phyloP scores from a whole-genome alignment of 2,888 invertebrate species.

The Eudasyphora cyanicolor region DNA sequence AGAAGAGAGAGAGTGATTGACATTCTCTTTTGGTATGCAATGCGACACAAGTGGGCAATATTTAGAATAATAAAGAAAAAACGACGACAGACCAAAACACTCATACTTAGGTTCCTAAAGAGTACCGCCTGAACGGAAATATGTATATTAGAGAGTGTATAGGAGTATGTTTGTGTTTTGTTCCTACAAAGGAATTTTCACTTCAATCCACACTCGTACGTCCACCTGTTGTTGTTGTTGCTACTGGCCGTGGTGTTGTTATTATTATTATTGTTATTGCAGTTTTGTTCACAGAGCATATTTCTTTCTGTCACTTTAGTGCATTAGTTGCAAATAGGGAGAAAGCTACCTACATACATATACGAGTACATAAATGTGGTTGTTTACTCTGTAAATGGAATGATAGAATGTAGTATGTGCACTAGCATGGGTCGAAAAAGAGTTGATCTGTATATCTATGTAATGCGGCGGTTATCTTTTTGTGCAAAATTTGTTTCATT shows the following conservation, averaged over 20 bases:
- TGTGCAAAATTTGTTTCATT: too few species aligned
- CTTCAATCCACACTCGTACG: too few species aligned
- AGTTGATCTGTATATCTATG: neutral
- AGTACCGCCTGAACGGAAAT: too few species aligned
- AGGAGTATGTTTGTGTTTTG: neutral
- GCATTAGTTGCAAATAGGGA: slow-evolving; percentile 18
- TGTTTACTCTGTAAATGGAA: too few species aligned
- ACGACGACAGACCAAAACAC: slow-evolving; percentile 22
- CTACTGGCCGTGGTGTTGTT: slow-evolving; percentile 43
- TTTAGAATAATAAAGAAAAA: too few species aligned
- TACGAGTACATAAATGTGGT: too few species aligned
- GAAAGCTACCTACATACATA: neutral
- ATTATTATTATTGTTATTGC: slow-evolving; percentile 36
- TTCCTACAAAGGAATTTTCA: slow-evolving; percentile 41
- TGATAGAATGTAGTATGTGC: too few species aligned
- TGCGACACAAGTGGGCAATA: slow-evolving; percentile 44
- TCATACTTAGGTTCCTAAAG: neutral
- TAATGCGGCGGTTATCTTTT: neutral
- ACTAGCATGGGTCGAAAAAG: too few species aligned
- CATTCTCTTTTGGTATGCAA: slow-evolving; percentile 39
- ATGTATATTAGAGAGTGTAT: neutral
- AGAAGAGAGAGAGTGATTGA: slow-evolving; percentile 41
- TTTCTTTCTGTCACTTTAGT: slow-evolving; percentile 25
- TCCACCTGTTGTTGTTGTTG: slow-evolving; percentile 49
- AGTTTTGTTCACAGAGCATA: slow-evolving; percentile 32